Conservation (phyloP, 1,140 invertebrate species). For the Meloidogyne exigua region DNA sequence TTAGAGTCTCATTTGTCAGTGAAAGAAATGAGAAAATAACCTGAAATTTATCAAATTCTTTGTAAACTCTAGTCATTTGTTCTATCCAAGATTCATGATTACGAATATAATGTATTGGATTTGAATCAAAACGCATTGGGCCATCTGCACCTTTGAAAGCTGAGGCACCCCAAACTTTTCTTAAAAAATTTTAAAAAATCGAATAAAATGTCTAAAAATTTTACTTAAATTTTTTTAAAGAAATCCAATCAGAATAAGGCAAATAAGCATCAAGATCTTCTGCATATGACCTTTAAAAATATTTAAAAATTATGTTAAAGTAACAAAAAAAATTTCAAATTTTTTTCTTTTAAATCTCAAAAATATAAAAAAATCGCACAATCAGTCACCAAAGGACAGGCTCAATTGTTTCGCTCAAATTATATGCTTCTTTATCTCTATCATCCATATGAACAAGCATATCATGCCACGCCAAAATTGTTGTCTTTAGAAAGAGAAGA, state of each 20-base stretch:
- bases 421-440: constrained; percentile 34
- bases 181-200: constrained; percentile 10
- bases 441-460: constrained; percentile 45
- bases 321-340: neutral
- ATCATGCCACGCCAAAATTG: constrained; percentile 62
- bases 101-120: constrained; percentile 57
- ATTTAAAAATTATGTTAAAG: neutral
- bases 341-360: neutral
- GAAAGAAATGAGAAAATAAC: constrained; percentile 29
- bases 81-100: constrained; percentile 60
- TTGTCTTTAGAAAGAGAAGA: constrained; percentile 29
- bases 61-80: constrained; percentile 54
- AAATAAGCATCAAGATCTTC: constrained; percentile 61
- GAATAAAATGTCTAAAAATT: neutral
- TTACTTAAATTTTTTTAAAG: constrained; percentile 50
- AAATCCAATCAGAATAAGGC: constrained; percentile 54
- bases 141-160: constrained; percentile 58
- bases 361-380: neutral
- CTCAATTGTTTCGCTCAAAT: constrained; percentile 51
- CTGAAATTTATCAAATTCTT: constrained; percentile 56
- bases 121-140: constrained; percentile 52
- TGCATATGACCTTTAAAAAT: constrained; percentile 46
- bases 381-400: constrained; percentile 53
- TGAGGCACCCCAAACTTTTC: constrained; percentile 48
- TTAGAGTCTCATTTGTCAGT: neutral